These are phyloP conservation scores for Ochropleura leucogaster DNA, from an alignment of 2,888 invertebrate species.

Conservation along the genomic window DNA sequence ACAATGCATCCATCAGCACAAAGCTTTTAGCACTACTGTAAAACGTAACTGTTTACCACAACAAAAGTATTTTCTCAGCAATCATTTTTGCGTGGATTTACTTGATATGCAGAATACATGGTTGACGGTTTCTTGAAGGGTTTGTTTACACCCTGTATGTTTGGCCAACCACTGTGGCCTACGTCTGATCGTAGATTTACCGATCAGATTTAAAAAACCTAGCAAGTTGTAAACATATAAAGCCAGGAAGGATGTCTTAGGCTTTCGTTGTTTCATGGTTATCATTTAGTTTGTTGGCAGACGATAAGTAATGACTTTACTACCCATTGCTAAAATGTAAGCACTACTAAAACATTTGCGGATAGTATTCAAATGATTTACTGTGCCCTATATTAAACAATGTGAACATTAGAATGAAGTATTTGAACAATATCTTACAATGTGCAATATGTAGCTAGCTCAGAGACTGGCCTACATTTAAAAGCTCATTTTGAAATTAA, in stretches of 20 bases:
- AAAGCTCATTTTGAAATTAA: constrained; percentile 1
- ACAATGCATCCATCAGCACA: no score
- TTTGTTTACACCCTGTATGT: no score
- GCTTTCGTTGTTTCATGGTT: background rate
- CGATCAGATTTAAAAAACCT: background rate
- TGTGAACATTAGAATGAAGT: constrained; percentile 28
- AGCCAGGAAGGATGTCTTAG: background rate
- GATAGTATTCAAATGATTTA: constrained; percentile 30
- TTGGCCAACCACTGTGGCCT: no score
- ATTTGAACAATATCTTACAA: constrained; percentile 27
- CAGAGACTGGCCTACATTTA: constrained; percentile 19
- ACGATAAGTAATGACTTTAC: background rate
- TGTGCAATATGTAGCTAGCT: constrained; percentile 7
- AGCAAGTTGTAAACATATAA: background rate
- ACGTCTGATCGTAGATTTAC: background rate
- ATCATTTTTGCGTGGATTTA: no score
- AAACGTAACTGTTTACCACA: no score
- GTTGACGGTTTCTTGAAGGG: no score
- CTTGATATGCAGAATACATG: no score
- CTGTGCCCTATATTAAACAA: constrained; percentile 18
- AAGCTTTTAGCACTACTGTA: no score
- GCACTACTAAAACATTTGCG: constrained; percentile 23
- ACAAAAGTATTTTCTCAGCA: no score
- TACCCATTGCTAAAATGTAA: constrained; percentile 5
- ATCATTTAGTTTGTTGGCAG: background rate